Evolutionary conservation across 2,888 invertebrate species (phyloP), one percentile per base, ranked within the genome.

Genomic region (Doris montereyensis): DNA sequence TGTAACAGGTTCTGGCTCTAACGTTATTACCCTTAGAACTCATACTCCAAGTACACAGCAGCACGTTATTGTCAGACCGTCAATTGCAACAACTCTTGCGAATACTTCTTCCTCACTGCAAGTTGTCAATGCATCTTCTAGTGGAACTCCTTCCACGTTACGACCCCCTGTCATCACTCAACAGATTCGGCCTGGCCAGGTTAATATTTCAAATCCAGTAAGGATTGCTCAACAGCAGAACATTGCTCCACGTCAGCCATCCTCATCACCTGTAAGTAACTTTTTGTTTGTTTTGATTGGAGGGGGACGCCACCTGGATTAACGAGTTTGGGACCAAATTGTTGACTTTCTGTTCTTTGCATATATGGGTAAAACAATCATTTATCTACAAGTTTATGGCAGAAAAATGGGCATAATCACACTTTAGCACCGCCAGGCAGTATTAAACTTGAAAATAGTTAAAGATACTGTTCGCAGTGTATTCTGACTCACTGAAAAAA

Each of bases 1-100:
- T 34, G 74, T 76, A 8, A 57, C 81, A 62, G 72, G 81, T 24
- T 80, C 76, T 35, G 87, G 84, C 81, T 83, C 86, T 73, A 85
- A 83, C 86, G 84, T 88, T 57, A 87, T 88, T 75, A 86, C 88
- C 72, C 87, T 89, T 13, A 83, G 88, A 71, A 84, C 87, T 32
- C 87, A 83, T 73, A 78, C 81, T 62, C 85, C 85, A 21, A 73
- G 82, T 10, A 80, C 85, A 60, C 88, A 86, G 75, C 82, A 82
- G 60, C 81, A 82, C 58, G 85, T 87, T 65, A 83, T 87, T 21
- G 85, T 87, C 68, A 82, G 87, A 78, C 87, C 86, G 57, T 86
- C 85, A 77, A 82, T 86, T 52, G 84, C 87, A 58, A 84, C 86
- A 67, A 85, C 87, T 71, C 83, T 83, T 71, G 79, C 83, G n/a